Base-by-base conservation (phyloP, 2,797 vertebrate genomes). In the Antrozous pallidus region DNA sequence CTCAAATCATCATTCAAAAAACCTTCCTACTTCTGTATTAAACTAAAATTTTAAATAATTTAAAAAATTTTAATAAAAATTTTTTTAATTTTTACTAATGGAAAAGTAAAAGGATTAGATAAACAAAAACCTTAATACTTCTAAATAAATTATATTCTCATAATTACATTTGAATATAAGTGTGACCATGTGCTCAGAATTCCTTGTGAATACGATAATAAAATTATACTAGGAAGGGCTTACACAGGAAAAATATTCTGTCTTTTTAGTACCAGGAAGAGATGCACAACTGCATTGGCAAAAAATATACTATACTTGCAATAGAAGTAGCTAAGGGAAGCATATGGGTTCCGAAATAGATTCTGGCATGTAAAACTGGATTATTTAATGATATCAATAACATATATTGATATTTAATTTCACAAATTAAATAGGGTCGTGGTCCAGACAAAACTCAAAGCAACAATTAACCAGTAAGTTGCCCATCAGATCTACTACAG, bases 371-470 rank as follows among this genome's bases (percentile, higher is more conserved):
- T 70, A 92, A 95, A 92, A 80, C 8, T 94, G 33, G 28, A 56
- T 8, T 36, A 93, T 49, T 82, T 88, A 96, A 89, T 79, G 24
- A 4, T 47, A 91, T 71, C 33, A 86, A 80, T 24, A 96, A n/a
- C n/a, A n/a, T n/a, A n/a, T n/a, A n/a, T n/a, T n/a, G n/a, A n/a
- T n/a, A n/a, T n/a, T n/a, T n/a, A n/a, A n/a, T n/a, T 95, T 88
- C 42, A 90, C 51, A 93, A 94, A 91, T 81, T 91, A 83, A 79
- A 40, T 13, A 69, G 73, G 78, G 51, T 20, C 65, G 63, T 7
- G 89, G n/a, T 81, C 77, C 70, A 10, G 93, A 96, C 28, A 90
- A 96, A 97, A 92, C 42, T 80, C 42, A 96, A 95, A 95, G 78
- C 58, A 96, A 89, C 45, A 95, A 90, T 94, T 79, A 83, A 83